phyloP scores from a whole-genome alignment of 2,888 invertebrate species.

The Agrochola litura region DNA sequence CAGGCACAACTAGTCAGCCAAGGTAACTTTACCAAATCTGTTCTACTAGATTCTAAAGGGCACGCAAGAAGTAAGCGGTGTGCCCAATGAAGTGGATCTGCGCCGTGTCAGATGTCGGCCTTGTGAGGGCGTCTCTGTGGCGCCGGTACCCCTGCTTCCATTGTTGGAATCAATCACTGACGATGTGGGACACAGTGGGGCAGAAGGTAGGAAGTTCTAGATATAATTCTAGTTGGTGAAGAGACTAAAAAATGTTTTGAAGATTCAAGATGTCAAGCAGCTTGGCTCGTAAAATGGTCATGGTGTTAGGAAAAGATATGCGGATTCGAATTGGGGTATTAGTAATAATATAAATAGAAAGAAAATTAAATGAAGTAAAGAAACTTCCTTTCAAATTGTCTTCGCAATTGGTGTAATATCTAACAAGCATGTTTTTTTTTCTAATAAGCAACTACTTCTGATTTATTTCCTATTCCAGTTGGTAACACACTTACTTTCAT shows the following conservation, averaged over 20 bases:
- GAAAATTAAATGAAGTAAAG: not conserved
- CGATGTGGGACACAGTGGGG: not conserved
- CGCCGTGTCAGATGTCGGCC: conserved; percentile 62
- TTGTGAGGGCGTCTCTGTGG: conserved; percentile 69
- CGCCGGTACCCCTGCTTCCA: conserved; percentile 55
- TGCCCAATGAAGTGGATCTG: conserved; percentile 63
- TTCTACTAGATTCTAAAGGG: conserved; percentile 52
- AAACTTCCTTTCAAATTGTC: not conserved
- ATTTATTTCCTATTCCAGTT: not conserved
- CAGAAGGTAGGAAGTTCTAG: not conserved
- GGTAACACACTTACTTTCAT: not conserved
- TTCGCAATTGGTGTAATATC: not conserved
- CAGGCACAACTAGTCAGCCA: not conserved
- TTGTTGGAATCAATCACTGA: conserved; percentile 13
- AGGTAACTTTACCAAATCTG: not conserved
- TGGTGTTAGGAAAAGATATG: not conserved
- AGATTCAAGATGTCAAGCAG: not conserved
- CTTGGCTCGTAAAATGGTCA: not conserved
- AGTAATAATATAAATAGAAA: not conserved
- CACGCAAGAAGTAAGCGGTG: conserved; percentile 57
- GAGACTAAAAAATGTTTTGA: not conserved
- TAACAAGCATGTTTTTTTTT: not conserved
- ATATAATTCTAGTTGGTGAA: not conserved
- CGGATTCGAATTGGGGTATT: not conserved
- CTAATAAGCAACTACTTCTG: not conserved